Percentiles rank a stretch among this genome's conserved stretches.
phyloP scores from a whole-genome alignment of 2,113 vertebrate species.

The Neofelis nebulosa region DNA sequence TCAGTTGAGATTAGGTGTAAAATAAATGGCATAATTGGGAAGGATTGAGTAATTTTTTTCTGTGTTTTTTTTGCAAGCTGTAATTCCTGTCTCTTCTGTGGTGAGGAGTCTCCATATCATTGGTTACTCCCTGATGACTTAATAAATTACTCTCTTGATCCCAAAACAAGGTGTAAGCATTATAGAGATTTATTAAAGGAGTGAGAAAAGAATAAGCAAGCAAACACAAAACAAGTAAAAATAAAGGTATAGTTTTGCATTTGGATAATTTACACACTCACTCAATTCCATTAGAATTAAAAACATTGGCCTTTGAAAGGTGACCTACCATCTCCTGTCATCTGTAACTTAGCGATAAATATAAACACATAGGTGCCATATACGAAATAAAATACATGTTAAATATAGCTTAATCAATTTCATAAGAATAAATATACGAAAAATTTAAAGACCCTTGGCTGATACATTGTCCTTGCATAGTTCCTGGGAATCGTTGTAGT shows the following conservation, averaged over 20 bases:
- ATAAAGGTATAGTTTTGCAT: neutral
- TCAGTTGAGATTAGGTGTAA: neutral
- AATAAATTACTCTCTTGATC: neutral
- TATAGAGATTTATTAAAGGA: neutral
- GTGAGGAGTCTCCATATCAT: neutral
- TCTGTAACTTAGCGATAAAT: neutral
- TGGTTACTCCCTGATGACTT: neutral
- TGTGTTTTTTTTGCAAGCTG: neutral
- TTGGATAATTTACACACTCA: neutral
- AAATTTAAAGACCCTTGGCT: neutral
- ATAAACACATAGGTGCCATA: neutral
- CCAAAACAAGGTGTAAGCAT: neutral
- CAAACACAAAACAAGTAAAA: neutral
- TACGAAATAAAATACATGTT: neutral
- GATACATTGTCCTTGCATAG: neutral
- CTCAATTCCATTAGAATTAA: neutral
- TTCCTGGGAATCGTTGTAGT: neutral
- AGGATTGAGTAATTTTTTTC: neutral
- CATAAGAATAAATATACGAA: neutral
- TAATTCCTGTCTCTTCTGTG: neutral
- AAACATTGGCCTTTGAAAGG: neutral
- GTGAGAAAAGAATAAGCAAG: neutral
- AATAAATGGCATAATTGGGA: neutral
- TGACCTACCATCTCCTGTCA: neutral
- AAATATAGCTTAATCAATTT: neutral